Evolutionary conservation across 1,140 invertebrate genomes (phyloP).

Genomic region (Bathynomus jamesi): DNA sequence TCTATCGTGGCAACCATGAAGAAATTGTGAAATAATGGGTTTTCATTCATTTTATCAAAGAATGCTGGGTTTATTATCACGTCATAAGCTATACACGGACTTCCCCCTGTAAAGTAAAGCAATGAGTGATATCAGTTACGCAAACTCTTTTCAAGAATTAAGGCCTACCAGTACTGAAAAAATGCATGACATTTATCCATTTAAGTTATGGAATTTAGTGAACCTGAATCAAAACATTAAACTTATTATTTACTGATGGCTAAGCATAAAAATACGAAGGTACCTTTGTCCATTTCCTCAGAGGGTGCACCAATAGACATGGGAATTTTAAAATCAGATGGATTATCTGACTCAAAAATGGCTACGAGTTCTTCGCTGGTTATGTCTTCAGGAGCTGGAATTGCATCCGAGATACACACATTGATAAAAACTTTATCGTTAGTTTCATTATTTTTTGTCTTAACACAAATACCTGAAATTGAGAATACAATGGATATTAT

Average conservation of each 20-base stretch:
- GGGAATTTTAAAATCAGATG: conserved; percentile 64
- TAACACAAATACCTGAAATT: conserved; percentile 73
- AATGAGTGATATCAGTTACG: no score
- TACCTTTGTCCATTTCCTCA: conserved; percentile 66
- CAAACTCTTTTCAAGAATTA: no score
- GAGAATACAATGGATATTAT: no score
- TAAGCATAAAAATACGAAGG: no score
- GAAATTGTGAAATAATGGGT: conserved; percentile 62
- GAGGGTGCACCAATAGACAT: conserved; percentile 79
- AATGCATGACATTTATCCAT: no score
- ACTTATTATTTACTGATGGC: no score
- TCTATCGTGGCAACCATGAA: conserved; percentile 66
- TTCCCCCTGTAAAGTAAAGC: conserved; percentile 55
- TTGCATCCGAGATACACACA: conserved; percentile 63
- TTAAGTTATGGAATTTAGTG: no score
- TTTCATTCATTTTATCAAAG: conserved; percentile 56
- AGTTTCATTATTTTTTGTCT: conserved; percentile 57
- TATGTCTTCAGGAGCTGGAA: conserved; percentile 71
- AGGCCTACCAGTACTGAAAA: no score
- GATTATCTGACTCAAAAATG: conserved; percentile 61
- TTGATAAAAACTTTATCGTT: conserved; percentile 68
- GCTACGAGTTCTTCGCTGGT: conserved; percentile 62
- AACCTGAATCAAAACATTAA: no score
- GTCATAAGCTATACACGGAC: conserved; percentile 61
- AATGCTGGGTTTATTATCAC: conserved; percentile 67